These are phyloP conservation scores for Mobula birostris DNA, from an alignment of 2,113 vertebrate species.

Conservation along the genomic window DNA sequence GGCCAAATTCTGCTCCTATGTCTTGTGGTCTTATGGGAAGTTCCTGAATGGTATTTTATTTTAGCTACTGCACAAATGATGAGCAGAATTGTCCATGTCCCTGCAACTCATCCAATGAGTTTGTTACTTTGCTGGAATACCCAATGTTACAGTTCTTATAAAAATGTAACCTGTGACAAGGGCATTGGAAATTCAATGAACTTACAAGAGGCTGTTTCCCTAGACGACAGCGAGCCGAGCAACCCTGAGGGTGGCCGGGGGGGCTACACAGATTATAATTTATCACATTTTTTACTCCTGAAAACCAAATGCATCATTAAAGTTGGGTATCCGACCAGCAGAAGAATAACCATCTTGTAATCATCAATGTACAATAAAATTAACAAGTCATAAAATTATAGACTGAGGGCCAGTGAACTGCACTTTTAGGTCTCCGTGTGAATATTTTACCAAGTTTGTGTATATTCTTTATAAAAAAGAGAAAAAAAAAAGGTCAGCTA, in stretches of 20 bases:
- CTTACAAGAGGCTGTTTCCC: not conserved
- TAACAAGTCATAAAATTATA: not conserved
- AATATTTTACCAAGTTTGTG: not conserved
- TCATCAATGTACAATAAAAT: not conserved
- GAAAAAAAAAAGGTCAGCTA: not conserved
- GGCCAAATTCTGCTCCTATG: no score
- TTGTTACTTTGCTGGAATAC: not conserved
- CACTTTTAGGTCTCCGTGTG: not conserved
- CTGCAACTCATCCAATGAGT: not conserved
- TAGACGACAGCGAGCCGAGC: no score
- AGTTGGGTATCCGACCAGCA: not conserved
- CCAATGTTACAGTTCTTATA: not conserved
- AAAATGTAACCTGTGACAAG: not conserved
- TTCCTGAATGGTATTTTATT: not conserved
- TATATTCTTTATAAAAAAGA: not conserved
- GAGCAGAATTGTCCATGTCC: not conserved
- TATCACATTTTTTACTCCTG: not conserved
- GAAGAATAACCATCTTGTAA: not conserved
- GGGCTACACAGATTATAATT: not conserved
- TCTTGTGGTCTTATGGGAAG: not conserved
- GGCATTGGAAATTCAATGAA: not conserved
- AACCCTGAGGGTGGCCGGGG: no score
- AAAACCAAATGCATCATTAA: not conserved
- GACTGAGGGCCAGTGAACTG: not conserved
- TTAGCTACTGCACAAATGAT: not conserved